phyloP scores from a whole-genome alignment of 2,888 invertebrate species.

The Esperia sulphurella region DNA sequence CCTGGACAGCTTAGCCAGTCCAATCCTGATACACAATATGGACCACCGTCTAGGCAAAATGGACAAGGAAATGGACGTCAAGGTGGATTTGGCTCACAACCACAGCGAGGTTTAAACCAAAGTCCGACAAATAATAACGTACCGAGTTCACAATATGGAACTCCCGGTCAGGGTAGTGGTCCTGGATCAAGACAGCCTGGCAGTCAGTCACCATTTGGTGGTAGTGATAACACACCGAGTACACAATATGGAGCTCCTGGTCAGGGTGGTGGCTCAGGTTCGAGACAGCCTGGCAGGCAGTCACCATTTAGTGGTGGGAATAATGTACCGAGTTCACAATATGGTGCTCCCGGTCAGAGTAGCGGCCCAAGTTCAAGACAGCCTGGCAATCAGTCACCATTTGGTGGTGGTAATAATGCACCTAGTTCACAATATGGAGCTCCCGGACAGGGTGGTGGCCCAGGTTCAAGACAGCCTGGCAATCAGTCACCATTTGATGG shows the following conservation, averaged over 20 bases:
- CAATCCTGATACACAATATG: slow-evolving; percentile 45
- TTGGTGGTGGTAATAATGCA: slow-evolving; percentile 15
- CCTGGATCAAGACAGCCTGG: slow-evolving; percentile 45
- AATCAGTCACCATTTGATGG: slow-evolving; percentile 26
- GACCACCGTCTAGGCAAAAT: slow-evolving; percentile 33
- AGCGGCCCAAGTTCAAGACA: slow-evolving; percentile 12
- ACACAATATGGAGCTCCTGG: slow-evolving; percentile 38
- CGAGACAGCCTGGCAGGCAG: slow-evolving; percentile 20
- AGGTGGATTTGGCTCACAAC: slow-evolving; percentile 13
- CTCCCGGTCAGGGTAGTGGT: slow-evolving; percentile 30
- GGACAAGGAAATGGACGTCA: slow-evolving; percentile 11
- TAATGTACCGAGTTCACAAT: slow-evolving; percentile 24
- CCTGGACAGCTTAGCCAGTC: slow-evolving; percentile 38
- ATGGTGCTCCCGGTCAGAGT: slow-evolving; percentile 38
- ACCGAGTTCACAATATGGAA: slow-evolving; percentile 33
- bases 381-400: slow-evolving; percentile 20
- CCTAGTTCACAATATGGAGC: slow-evolving; percentile 34
- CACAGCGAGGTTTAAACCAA: slow-evolving; percentile 17
- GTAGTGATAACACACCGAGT: slow-evolving; percentile 17
- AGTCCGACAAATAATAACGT: slow-evolving; percentile 15
- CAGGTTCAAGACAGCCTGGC: slow-evolving; percentile 34
- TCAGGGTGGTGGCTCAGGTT: slow-evolving; percentile 34
- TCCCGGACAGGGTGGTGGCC: slow-evolving; percentile 32
- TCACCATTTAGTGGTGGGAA: slow-evolving; percentile 29
- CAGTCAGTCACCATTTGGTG: no score